A percentile compares a stretch with the other conserved stretches of the same genome.
These are phyloP conservation scores for rat (Rattus norvegicus) DNA, from an alignment of 2,113 vertebrate genomes.

Conservation along the genomic window GRCr8 NC_086024.1:75446501-75447000, in stretches of 20 bases:
- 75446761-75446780: background rate
- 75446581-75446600: background rate
- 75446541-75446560: background rate
- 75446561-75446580: background rate
- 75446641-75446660: background rate
- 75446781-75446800: background rate
- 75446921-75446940: background rate
- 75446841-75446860: background rate
- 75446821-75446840: background rate
- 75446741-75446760: background rate
- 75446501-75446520: background rate
- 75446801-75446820: background rate
- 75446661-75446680: background rate
- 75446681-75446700: background rate
- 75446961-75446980: background rate
- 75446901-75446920: background rate
- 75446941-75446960: background rate
- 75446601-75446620: background rate
- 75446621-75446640: background rate
- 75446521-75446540: background rate
- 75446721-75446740: background rate
- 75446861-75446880: background rate
- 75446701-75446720: background rate
- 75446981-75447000: background rate
- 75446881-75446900: background rate